Percentiles rank a stretch among this genome's conserved stretches.
These are phyloP conservation scores for Podotricha telesiphe DNA, from an alignment of 2,888 invertebrate species.

Conservation along the genomic window DNA sequence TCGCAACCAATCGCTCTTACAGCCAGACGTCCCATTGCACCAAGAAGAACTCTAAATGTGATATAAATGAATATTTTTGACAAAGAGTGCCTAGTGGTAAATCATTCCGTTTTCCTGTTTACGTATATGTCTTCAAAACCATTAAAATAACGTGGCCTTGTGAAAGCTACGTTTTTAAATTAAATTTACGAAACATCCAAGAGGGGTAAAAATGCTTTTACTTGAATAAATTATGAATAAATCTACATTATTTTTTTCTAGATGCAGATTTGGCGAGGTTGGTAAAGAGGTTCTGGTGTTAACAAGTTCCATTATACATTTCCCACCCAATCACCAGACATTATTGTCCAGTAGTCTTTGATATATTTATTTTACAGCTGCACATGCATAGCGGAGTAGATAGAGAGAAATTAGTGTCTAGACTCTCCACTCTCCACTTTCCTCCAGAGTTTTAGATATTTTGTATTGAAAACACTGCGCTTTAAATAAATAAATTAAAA, in stretches of 20 bases:
- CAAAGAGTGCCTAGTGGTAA: not conserved
- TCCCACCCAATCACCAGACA: not conserved
- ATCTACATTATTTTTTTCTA: not conserved
- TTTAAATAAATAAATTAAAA: no score
- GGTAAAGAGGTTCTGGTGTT: not conserved
- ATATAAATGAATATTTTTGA: not conserved
- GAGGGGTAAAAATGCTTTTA: slow-evolving; percentile 5
- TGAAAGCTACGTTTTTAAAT: slow-evolving; percentile 10
- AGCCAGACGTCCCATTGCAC: no score
- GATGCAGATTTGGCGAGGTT: not conserved
- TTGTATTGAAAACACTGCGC: no score
- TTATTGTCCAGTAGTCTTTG: no score
- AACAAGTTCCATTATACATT: not conserved
- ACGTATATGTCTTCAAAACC: slow-evolving; percentile 1
- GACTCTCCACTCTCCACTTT: no score
- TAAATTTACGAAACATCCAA: slow-evolving; percentile 9
- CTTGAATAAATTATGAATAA: slow-evolving; percentile 9
- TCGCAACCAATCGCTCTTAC: no score
- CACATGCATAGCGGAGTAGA: no score
- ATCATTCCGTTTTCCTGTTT: slow-evolving; percentile 2
- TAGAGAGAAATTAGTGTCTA: no score
- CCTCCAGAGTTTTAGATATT: no score
- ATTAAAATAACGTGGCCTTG: not conserved
- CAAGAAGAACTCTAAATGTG: not conserved
- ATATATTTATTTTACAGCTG: no score